Evolutionary conservation across 2,113 vertebrate species (phyloP).

Genomic region (Pterocles orientalis): DNA sequence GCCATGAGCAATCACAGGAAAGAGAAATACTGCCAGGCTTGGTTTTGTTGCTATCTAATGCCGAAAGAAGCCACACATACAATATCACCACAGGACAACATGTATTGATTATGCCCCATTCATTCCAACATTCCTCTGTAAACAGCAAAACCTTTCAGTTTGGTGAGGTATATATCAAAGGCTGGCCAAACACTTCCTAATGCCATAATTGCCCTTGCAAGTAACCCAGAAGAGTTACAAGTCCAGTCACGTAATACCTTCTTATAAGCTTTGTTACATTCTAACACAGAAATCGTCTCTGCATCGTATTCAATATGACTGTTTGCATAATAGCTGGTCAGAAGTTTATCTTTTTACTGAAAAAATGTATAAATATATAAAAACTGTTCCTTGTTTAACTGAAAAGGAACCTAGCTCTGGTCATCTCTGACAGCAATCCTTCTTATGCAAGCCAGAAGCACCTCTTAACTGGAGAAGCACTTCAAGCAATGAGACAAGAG

Average conservation of each 20-base stretch:
- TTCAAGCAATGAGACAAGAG: not conserved
- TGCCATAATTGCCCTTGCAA: not conserved
- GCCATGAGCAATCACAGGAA: not conserved
- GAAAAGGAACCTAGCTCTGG: not conserved
- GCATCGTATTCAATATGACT: too few relatives aligned
- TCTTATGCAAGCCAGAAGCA: not conserved
- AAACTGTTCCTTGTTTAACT: not conserved
- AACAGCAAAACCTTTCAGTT: not conserved
- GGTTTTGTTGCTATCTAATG: not conserved
- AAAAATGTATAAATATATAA: not conserved
- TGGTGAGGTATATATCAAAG: not conserved
- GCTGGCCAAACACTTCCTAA: not conserved
- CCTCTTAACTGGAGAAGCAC: not conserved
- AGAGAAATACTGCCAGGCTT: not conserved
- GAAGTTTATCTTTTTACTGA: not conserved
- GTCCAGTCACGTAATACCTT: not conserved
- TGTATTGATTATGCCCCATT: not conserved
- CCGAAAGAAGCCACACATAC: not conserved
- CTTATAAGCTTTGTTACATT: not conserved
- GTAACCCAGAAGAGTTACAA: not conserved
- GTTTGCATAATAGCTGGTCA: not conserved
- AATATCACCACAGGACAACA: not conserved
- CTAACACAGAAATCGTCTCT: not conserved
- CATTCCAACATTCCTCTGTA: not conserved
- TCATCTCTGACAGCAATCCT: not conserved